These are phyloP conservation scores for Varecia variegata DNA, from an alignment of 2,797 vertebrate genomes.

Conservation along the genomic window DNA sequence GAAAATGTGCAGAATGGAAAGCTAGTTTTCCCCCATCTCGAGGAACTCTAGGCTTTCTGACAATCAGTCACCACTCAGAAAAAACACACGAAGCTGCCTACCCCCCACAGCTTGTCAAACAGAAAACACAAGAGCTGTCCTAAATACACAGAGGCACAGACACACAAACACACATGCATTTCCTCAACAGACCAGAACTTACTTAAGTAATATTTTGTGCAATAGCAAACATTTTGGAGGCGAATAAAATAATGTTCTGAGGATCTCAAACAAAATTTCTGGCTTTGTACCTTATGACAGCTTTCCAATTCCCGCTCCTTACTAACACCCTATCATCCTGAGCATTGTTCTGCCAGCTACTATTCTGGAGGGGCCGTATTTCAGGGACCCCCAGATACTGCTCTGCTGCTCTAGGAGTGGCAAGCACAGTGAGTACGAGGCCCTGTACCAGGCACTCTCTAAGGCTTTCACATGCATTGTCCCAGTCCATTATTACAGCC, in stretches of 20 bases:
- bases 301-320: not conserved
- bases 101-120: not conserved
- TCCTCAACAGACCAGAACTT: slow-evolving; percentile 3
- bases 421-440: not conserved
- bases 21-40: not conserved
- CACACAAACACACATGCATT: not conserved
- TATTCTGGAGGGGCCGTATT: not conserved
- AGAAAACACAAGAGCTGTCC: not conserved
- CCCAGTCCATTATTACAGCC: not conserved
- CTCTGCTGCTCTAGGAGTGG: not conserved
- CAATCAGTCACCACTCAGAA: not conserved
- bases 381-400: not conserved
- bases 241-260: not conserved
- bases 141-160: slow-evolving; percentile 30
- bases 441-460: not conserved
- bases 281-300: not conserved
- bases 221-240: not conserved
- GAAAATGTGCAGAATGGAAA: not conserved
- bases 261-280: not conserved
- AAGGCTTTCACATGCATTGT: not conserved
- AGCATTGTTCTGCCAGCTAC: not conserved
- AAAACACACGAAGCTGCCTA: not conserved
- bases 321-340: not conserved
- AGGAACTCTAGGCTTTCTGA: slow-evolving; percentile 25
- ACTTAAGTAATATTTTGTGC: not conserved